Evolutionary conservation across 2,797 vertebrate species (phyloP), one percentile per base, ranked within the genome.

Genomic region (Siniperca undulata): DNA sequence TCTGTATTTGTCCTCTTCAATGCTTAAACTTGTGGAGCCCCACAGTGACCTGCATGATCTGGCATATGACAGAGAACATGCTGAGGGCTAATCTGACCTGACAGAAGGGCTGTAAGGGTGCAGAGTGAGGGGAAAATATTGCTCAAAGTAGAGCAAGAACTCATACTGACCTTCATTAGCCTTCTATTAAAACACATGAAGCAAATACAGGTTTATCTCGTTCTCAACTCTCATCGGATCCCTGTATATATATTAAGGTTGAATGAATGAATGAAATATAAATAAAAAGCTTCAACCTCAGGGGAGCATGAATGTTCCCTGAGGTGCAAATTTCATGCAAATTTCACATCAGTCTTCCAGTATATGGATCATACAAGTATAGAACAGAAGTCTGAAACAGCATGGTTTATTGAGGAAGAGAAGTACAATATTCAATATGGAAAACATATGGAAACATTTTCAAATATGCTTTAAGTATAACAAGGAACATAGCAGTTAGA

Each of bases 21-120:
- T 34, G 58, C 19, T 60, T 46, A 20, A 67, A 30, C 5, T 1
- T 4, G 3, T 56, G 17, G 22, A 60, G 55, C n/a, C 70, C 64
- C 24, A 24, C 38, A 14, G 36, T 55, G 71, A 78, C 52, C 70
- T 77, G 74, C 64, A 74, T 59, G 64, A 61, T 66, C 16, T 46
- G 56, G 50, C 42, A 13, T n/a, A 13, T 20, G 55, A 72, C 30
- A 5, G 61, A 30, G 53, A 69, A 38, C 13, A 56, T 5, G 14
- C 24, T 46, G 56, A 58, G 14, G 12, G 48, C 36, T 81, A 44
- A 86, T 81, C 27, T 50, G 70, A 75, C n/a, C 70, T 70, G 78
- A 83, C 70, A 78, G 73, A 42, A 22, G 38, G 16, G 12, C 72
- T 3, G 60, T 46, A 38, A 50, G 8, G 42, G n/a, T 30, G 65